Base-by-base conservation (phyloP, 1,140 invertebrate genomes). In the Drosophila arawakana region DNA sequence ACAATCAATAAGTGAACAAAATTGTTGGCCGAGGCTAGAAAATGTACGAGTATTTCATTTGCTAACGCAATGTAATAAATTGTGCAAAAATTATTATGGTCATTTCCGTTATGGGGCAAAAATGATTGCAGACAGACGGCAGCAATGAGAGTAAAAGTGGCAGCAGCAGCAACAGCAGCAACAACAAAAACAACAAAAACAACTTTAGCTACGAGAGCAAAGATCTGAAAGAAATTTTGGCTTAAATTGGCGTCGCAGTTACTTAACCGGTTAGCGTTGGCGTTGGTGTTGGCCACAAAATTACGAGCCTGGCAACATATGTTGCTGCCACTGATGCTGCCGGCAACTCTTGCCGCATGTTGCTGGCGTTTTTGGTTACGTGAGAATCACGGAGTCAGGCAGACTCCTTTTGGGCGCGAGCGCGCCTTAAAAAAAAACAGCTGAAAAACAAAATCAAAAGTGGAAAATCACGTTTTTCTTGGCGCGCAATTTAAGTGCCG, bases 391-490 rank as follows among this genome's bases (percentile, higher is more conserved):
- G 61, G 49, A 75, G 61, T 59, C 61, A 58, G 59, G 58, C 72
- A 30, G 49, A 66, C 81, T 84, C 78, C 81, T 84, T 84, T 78
- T 84, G 78, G 81, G 81, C 66, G 73, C 73, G 77, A 61, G 62
- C 74, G 63, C 74, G 74, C 74, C 58, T 76, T 76, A 49, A 76
- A 73, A 66, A 7, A 50, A 41, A 15, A 35, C 18, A 25, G 15
- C 7, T 7, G 30, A 35, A 58, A 49, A 39, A 57, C 13, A 76
- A 76, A 77, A 84, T 80, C 81, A 80, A 84, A 84, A 84, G 81
- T 85, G 81, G 81, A 84, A 84, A 84, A 84, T 84, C 81, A 84
- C 81, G 81, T 84, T 84, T 84, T 84, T 79, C 81, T 84, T 81
- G 70, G 81, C 81, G 81, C 81, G 81, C 78, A 73, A 83, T 83